A percentile compares a stretch with the other conserved stretches of the same genome.
Conservation (phyloP, 1,140 invertebrate genomes). For the Babylonia areolata region DNA sequence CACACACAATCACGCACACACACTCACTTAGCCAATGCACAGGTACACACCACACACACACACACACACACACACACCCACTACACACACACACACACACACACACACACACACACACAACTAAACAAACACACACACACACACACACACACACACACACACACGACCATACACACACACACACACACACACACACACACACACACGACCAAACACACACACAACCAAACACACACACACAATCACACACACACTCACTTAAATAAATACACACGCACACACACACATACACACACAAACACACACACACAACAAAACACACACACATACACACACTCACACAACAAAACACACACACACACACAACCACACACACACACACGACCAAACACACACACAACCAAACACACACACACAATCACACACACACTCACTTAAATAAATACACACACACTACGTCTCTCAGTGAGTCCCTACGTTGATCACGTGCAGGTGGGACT, state of each 20-base stretch:
- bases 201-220: too few species aligned
- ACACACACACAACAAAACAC: background rate
- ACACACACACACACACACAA: too few species aligned
- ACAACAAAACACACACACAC: background rate
- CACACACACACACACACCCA: too few species aligned
- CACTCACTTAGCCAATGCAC: too few species aligned
- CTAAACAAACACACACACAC: background rate
- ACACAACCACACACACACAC: too few species aligned
- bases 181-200: background rate
- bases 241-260: background rate
- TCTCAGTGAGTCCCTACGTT: too few species aligned
- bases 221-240: background rate
- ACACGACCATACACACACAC: background rate
- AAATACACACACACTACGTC: too few species aligned
- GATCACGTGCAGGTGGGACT: conserved; percentile 58
- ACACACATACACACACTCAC: too few species aligned
- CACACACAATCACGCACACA: too few species aligned
- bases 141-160: background rate
- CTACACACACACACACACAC: too few species aligned
- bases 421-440: background rate
- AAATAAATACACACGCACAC: too few species aligned
- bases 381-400: background rate
- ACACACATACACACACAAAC: background rate
- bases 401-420: background rate
- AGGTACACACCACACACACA: too few species aligned